Evolutionary conservation across 2,888 invertebrate species (phyloP), one percentile per base, ranked within the genome.

Genomic region (Eupithecia abbreviata): DNA sequence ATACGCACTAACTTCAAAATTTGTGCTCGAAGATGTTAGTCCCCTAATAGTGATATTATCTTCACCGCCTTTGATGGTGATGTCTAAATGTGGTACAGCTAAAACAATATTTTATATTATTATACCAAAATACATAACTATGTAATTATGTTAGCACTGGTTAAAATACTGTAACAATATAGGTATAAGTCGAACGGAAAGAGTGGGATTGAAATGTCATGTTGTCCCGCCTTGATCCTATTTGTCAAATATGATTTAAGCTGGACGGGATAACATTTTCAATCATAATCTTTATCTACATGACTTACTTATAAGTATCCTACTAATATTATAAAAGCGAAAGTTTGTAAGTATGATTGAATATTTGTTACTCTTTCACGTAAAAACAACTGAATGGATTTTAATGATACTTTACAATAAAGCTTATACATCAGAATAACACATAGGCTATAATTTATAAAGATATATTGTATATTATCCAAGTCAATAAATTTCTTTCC

Each of bases 1-100:
- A 77, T 92, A 89, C 5, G 86, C 87, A 0, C 79, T n/a, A 12
- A 90, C 77, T 10, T 73, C 77, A 47, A 83, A 77, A 42, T 65
- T 69, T 30, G 89, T 62, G 42, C 65, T 77, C 2, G 83, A 69
- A 45, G 2, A 15, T 0, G 15, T 13, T 72, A 9, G 68, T 78
- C 66, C 80, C 79, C 43, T 62, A 6, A 41, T 51, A 71, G 30
- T 47, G 10, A 47, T 9, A 73, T 13, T 2, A 2, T 0, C 0
- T 12, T 10, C 41, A 72, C 18, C 51, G 15, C 12, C 18, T 55
- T 55, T 51, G 0, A 66, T 7, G 3, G 9, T 78, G 0, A 90
- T 43, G 73, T 1, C 77, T 67, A 91, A 81, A 41, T 81, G 84
- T 3, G 90, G 84, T 12, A 83, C 58, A 10, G 83, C 90, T 90